These are phyloP conservation scores for Labeo calbasu DNA, from an alignment of 2,797 vertebrate genomes.

Conservation along the genomic window DNA sequence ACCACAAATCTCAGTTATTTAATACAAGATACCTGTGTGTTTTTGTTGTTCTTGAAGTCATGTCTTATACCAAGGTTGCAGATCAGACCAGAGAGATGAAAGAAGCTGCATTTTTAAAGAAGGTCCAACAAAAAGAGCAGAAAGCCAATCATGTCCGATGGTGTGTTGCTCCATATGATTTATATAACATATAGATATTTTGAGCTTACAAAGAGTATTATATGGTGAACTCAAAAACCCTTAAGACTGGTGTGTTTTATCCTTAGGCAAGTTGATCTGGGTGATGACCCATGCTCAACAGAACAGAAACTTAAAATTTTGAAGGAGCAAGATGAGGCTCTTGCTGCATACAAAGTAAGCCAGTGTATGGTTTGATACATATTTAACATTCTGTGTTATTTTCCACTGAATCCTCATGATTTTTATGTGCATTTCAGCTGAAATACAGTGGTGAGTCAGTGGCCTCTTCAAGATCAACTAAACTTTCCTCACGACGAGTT, in stretches of 20 bases:
- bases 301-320: slow-evolving; percentile 72
- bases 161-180: slow-evolving; percentile 66
- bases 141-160: slow-evolving; percentile 79
- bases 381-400: neutral
- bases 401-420: neutral
- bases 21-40: slow-evolving; percentile 20
- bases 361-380: neutral
- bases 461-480: slow-evolving; percentile 71
- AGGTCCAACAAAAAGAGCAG: slow-evolving; percentile 80
- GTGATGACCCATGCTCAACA: slow-evolving; percentile 77
- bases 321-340: slow-evolving; percentile 75
- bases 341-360: slow-evolving; percentile 80
- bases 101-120: slow-evolving; percentile 84
- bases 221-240: neutral
- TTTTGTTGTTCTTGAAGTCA: slow-evolving; percentile 63
- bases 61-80: slow-evolving; percentile 67
- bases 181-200: neutral
- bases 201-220: neutral
- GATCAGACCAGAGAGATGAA: slow-evolving; percentile 81
- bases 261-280: slow-evolving; percentile 83
- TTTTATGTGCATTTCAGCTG: slow-evolving; percentile 69
- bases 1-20: neutral
- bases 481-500: slow-evolving; percentile 70
- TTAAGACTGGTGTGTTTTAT: slow-evolving; percentile 19
- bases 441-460: slow-evolving; percentile 68